These are phyloP conservation scores for Gerris lacustris DNA, from an alignment of 2,888 invertebrate genomes.

Conservation along the genomic window DNA sequence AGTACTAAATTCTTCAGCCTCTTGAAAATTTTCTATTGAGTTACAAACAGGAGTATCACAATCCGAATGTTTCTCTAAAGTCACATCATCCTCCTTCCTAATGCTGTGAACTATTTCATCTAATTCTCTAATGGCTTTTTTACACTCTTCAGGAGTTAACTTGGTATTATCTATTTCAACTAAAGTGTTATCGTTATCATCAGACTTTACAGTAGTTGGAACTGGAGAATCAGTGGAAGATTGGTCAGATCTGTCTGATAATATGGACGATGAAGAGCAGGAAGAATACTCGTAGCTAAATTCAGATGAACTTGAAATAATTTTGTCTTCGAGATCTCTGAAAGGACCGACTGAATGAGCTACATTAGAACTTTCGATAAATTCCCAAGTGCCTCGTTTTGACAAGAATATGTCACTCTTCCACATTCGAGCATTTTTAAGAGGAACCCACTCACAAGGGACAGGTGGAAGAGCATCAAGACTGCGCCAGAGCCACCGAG, in stretches of 20 bases:
- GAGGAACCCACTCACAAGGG: conserved; percentile 24
- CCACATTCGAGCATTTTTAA: conserved; percentile 26
- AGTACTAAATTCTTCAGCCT: conserved; percentile 14
- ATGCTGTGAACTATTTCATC: conserved; percentile 32
- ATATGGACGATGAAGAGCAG: conserved; percentile 19
- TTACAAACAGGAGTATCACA: conserved; percentile 33
- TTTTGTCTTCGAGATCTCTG: neutral
- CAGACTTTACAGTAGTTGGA: conserved; percentile 1
- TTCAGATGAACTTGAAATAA: conserved; percentile 24
- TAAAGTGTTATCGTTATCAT: conserved; percentile 13
- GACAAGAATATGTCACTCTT: conserved; percentile 29
- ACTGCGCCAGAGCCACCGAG: conserved; percentile 22
- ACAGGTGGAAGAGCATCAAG: conserved; percentile 19
- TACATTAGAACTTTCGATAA: conserved; percentile 14
- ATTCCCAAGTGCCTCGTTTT: conserved; percentile 26
- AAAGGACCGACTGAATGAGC: neutral
- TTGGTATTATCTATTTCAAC: conserved; percentile 15
- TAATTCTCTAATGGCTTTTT: conserved; percentile 30
- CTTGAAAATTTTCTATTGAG: conserved; percentile 26
- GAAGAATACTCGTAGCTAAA: conserved; percentile 26
- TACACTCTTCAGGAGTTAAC: conserved; percentile 30
- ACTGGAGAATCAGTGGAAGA: neutral
- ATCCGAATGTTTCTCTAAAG: conserved; percentile 10
- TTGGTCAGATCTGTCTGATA: neutral
- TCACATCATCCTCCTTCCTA: conserved; percentile 18